phyloP scores from a whole-genome alignment of 2,797 vertebrate genomes.

The Enteromius trimaculatus region DNA sequence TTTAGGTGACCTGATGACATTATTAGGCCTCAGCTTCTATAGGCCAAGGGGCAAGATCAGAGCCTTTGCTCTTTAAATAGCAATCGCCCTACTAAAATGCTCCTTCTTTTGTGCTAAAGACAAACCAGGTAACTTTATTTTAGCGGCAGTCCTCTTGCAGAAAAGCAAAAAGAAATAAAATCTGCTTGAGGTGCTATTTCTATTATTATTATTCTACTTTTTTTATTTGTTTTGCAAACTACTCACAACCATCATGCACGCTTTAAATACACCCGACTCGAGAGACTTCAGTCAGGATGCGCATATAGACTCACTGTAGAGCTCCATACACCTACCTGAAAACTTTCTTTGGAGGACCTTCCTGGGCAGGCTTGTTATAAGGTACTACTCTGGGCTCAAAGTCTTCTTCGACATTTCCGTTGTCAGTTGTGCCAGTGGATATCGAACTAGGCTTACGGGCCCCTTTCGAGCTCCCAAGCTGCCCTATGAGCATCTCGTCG shows the following conservation, averaged over 20 bases:
- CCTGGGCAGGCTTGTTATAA: slow-evolving; percentile 77
- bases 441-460: slow-evolving; percentile 90
- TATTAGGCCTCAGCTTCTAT: slow-evolving; percentile 10
- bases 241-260: background rate
- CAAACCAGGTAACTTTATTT: background rate
- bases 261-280: background rate
- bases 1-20: slow-evolving; percentile 43
- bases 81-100: background rate
- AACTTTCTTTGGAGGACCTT: slow-evolving; percentile 86
- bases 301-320: background rate
- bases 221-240: background rate
- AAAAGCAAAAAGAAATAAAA: background rate
- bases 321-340: slow-evolving; percentile 80
- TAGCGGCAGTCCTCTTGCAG: background rate
- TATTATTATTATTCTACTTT: background rate
- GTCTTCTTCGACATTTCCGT: slow-evolving; percentile 76
- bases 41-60: slow-evolving; percentile 26
- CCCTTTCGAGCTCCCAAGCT: slow-evolving; percentile 74
- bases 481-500: slow-evolving; percentile 60
- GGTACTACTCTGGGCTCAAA: slow-evolving; percentile 89
- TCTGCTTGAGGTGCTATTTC: background rate
- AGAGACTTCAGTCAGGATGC: background rate
- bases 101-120: background rate
- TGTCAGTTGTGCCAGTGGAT: slow-evolving; percentile 65
- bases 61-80: slow-evolving; percentile 27